Percentiles rank a stretch among this genome's conserved stretches.
Evolutionary conservation across 2,888 invertebrate species (phyloP).

Genomic region (Pseudoips prasinana): DNA sequence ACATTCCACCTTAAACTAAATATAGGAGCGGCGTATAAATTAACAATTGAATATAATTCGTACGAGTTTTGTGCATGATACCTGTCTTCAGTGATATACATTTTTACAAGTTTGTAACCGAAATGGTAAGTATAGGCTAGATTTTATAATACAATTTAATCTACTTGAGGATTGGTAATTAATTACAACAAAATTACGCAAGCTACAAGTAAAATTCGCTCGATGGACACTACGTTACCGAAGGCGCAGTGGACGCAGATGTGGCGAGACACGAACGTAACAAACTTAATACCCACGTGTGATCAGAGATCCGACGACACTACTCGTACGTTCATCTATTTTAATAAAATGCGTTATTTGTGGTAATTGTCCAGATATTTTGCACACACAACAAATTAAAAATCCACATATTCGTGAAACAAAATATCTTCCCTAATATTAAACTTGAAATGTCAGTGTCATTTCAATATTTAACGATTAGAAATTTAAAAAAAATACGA

Average conservation of each 20-base stretch:
- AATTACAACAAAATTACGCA: constrained; percentile 63
- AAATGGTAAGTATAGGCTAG: constrained; percentile 63
- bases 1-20: constrained; percentile 27
- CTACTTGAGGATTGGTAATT: constrained; percentile 64
- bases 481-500: too few species aligned
- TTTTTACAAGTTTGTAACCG: constrained; percentile 63
- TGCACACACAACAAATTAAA: too few species aligned
- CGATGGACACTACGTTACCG: constrained; percentile 38
- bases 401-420: too few species aligned
- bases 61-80: constrained; percentile 73
- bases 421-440: too few species aligned
- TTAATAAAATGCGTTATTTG: too few species aligned
- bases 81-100: constrained; percentile 66
- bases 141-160: constrained; percentile 67
- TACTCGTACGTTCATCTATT: too few species aligned
- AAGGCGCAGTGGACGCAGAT: constrained; percentile 5
- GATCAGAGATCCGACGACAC: too few species aligned
- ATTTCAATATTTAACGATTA: too few species aligned
- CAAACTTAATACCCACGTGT: too few species aligned
- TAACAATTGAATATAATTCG: constrained; percentile 47
- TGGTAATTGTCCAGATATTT: too few species aligned
- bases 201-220: constrained; percentile 53
- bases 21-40: constrained; percentile 28
- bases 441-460: too few species aligned
- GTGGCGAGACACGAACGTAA: too few species aligned